Evolutionary conservation across 2,113 vertebrate species (phyloP), one percentile per base, ranked within the genome.

Genomic region (Martes martes): DNA sequence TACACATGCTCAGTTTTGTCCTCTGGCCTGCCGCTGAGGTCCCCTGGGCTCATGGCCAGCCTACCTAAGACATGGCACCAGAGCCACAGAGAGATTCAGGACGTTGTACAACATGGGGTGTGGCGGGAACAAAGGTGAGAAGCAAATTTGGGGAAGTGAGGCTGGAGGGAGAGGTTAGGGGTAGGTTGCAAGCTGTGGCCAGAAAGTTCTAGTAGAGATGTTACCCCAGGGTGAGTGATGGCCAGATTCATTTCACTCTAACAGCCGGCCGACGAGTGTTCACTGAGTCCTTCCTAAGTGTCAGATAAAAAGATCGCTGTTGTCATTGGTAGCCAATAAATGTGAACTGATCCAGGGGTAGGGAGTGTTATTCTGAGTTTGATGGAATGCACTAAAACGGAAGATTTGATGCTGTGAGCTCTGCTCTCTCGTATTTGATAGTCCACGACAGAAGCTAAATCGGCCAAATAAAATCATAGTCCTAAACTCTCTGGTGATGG

Each of bases 71-170:
- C 13, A 0, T 28, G 33, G 23, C 14, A 1, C 8, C 50, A 39
- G 91, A 57, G 69, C n/a, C 42, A 1, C 0, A 6, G 16, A n/a
- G 65, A 42, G 11, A 26, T 9, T 61, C 50, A 24, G 63, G 63
- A n/a, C 10, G 0, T 1, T 4, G 23, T 36, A 9, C 31, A 8
- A 10, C 36, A 24, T 24, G 0, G 1, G 9, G 1, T 7, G 21
- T 63, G 67, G 52, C 16, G 42, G 50, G 28, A 42, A 82, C 69
- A 39, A 61, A 24, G 23, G 55, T 0, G 7, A 67, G 55, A 69
- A 74, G 69, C 9, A 31, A 21, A 9, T 61, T 19, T 83, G 7
- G 31, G 69, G 61, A 86, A 7, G 6, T n/a, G 36, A 59, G 24
- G n/a, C 1, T 82, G 31, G 65, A 73, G 31, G 61, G 42, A 63